phyloP scores from a whole-genome alignment of 2,888 invertebrate species.

The Sphinx pinastri region DNA sequence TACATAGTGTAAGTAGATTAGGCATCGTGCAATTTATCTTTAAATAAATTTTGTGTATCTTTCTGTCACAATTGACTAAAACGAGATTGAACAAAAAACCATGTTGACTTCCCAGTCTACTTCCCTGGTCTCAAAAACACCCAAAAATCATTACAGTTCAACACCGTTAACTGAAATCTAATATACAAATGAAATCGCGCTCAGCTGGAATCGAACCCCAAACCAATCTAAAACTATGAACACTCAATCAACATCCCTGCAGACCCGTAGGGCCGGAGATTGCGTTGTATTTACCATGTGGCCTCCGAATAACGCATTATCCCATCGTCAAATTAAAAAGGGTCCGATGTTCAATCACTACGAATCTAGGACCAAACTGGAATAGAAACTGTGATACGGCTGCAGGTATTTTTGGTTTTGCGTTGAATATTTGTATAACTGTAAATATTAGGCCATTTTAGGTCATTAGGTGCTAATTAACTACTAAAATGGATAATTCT shows the following conservation, averaged over 20 bases:
- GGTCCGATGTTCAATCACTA: slow-evolving; percentile 59
- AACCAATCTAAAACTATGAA: slow-evolving; percentile 64
- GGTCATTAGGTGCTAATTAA: too few relatives aligned
- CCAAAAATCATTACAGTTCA: not conserved
- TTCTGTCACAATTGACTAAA: too few relatives aligned
- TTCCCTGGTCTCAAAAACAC: too few relatives aligned
- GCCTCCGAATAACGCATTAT: slow-evolving; percentile 56
- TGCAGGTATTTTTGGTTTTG: slow-evolving; percentile 32
- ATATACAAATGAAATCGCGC: not conserved
- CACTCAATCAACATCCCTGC: slow-evolving; percentile 68
- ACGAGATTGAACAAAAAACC: too few relatives aligned
- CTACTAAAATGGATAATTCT: too few relatives aligned
- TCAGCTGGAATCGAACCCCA: slow-evolving; percentile 44
- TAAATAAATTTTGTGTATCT: too few relatives aligned
- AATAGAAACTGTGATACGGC: slow-evolving; percentile 38
- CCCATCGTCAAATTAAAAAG: slow-evolving; percentile 56
- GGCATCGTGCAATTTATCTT: too few relatives aligned
- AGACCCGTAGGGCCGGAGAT: slow-evolving; percentile 58
- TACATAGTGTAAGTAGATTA: too few relatives aligned
- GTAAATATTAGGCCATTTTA: too few relatives aligned
- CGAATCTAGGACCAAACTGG: slow-evolving; percentile 41
- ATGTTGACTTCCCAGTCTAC: too few relatives aligned
- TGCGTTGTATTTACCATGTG: slow-evolving; percentile 55
- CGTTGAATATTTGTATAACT: too few relatives aligned
- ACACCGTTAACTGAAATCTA: not conserved